These are phyloP conservation scores for Notocelia uddmanniana DNA, from an alignment of 2,888 invertebrate genomes.

Conservation along the genomic window DNA sequence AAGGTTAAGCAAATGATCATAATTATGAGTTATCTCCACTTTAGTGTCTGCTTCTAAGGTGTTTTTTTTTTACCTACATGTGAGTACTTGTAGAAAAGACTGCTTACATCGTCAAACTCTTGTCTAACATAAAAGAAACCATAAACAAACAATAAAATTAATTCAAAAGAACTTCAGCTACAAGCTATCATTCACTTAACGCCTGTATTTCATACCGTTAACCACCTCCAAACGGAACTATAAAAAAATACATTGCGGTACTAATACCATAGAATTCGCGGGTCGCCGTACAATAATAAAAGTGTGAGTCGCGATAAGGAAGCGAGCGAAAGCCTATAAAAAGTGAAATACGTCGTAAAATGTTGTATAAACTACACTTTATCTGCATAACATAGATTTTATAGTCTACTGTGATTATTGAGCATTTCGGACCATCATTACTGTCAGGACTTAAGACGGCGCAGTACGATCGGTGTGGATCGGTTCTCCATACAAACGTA, in stretches of 20 bases:
- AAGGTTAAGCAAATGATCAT: too few relatives aligned
- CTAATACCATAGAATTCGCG: constrained; percentile 61
- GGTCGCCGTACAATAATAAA: constrained; percentile 61
- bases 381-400: constrained; percentile 47
- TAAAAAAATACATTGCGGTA: constrained; percentile 65
- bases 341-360: constrained; percentile 67
- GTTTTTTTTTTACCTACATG: too few relatives aligned
- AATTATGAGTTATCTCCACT: too few relatives aligned
- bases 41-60: too few relatives aligned
- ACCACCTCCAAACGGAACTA: constrained; percentile 61
- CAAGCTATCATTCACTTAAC: constrained; percentile 45
- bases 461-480: too few relatives aligned
- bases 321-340: constrained; percentile 60
- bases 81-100: too few relatives aligned
- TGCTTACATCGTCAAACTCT: background rate
- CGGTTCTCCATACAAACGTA: too few relatives aligned
- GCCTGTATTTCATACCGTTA: constrained; percentile 43
- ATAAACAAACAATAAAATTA: constrained; percentile 46
- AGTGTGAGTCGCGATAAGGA: constrained; percentile 57
- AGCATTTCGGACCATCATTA: constrained; percentile 8
- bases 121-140: constrained; percentile 12
- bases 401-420: constrained; percentile 38
- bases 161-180: constrained; percentile 34
- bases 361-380: constrained; percentile 53
- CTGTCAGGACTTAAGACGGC: too few relatives aligned